Conservation (phyloP, 2,797 vertebrate genomes). For the Tadarida brasiliensis region DNA sequence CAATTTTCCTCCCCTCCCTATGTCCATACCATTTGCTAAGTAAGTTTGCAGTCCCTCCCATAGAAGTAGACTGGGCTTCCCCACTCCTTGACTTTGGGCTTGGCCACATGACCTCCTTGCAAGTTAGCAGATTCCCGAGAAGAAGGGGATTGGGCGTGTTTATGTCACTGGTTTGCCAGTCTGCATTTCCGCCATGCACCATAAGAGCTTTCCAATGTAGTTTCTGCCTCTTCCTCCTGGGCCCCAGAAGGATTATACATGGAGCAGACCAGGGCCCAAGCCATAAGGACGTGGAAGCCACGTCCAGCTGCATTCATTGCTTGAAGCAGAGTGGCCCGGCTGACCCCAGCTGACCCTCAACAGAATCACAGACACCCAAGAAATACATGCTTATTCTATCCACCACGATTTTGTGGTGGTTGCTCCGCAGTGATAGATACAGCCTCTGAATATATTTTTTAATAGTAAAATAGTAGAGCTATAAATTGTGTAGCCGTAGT, state of each 20-base stretch:
- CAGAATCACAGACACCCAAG: neutral
- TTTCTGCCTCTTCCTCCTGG: neutral
- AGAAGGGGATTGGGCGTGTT: neutral
- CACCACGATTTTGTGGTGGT: rapidly evolving
- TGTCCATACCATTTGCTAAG: neutral
- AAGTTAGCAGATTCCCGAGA: neutral
- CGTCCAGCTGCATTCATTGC: neutral
- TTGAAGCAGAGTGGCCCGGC: neutral
- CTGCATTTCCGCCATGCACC: neutral
- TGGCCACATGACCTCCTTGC: neutral
- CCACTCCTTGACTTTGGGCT: neutral
- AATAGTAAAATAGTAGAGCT: neutral
- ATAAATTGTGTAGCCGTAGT: neutral
- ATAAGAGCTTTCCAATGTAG: neutral
- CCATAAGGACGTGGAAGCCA: neutral
- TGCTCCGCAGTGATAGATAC: neutral
- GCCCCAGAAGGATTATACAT: neutral
- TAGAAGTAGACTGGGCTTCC: neutral
- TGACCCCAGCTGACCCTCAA: neutral
- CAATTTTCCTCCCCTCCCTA: neutral
- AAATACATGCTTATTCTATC: neutral
- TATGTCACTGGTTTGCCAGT: neutral
- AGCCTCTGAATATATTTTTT: neutral
- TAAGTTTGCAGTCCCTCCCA: neutral
- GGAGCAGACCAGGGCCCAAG: neutral